Evolutionary conservation across 1,140 invertebrate species (phyloP).

Genomic region (Probaryconus sp.): DNA sequence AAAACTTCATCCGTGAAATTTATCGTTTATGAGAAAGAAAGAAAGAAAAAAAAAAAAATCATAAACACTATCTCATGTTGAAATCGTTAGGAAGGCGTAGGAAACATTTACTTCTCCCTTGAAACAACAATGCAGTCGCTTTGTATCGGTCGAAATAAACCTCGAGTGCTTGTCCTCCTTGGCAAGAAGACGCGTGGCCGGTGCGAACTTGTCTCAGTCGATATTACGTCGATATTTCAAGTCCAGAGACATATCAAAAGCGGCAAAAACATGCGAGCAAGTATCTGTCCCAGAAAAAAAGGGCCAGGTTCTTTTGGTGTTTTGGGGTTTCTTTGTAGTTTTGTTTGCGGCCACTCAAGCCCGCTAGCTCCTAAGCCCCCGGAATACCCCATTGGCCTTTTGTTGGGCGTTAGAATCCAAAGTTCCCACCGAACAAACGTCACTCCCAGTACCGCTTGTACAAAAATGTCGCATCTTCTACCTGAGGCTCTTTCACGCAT

Average conservation of each 20-base stretch:
- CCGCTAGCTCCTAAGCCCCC: conserved; percentile 51
- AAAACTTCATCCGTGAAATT: no score
- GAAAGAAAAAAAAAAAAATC: conserved; percentile 31
- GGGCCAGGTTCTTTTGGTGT: conserved; percentile 24
- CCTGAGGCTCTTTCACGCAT: conserved; percentile 32
- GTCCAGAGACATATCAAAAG: conserved; percentile 44
- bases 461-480: conserved; percentile 55
- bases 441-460: conserved; percentile 43
- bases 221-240: conserved; percentile 59
- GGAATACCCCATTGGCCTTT: conserved; percentile 57
- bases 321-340: conserved; percentile 71
- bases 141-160: conserved; percentile 58
- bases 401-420: conserved; percentile 41
- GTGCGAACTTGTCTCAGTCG: conserved; percentile 54
- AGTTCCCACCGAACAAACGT: conserved; percentile 56
- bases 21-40: no score
- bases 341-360: conserved; percentile 73
- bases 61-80: conserved; percentile 60
- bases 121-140: conserved; percentile 46
- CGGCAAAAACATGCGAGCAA: conserved; percentile 47
- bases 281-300: conserved; percentile 44
- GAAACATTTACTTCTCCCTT: conserved; percentile 56
- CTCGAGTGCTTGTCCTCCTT: conserved; percentile 48
- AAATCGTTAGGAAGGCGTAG: conserved; percentile 48
- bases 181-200: conserved; percentile 52